These are phyloP conservation scores for Seladonia tumulorum DNA, from an alignment of 2,888 invertebrate species.

Conservation along the genomic window DNA sequence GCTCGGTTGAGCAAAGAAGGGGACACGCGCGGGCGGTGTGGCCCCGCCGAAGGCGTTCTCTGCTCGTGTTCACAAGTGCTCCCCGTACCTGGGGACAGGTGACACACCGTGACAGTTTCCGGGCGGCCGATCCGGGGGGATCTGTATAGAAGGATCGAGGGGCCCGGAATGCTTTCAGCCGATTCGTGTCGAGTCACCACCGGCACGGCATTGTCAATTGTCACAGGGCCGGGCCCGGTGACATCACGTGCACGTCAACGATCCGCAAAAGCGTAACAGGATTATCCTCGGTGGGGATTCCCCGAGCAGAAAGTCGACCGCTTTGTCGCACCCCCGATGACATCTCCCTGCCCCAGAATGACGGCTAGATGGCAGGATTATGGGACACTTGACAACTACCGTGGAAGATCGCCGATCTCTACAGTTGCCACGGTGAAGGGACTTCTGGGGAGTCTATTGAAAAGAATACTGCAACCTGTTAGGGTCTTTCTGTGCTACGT, in stretches of 20 bases:
- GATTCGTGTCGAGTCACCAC: constrained; percentile 53
- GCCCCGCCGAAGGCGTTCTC: neutral
- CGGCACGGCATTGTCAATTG: constrained; percentile 34
- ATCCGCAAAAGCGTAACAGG: constrained; percentile 76
- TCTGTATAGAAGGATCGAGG: constrained; percentile 31
- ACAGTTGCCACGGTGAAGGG: neutral
- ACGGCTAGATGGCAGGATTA: constrained; percentile 54
- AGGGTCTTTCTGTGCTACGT: neutral
- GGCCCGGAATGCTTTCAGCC: constrained; percentile 40
- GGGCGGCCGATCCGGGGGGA: constrained; percentile 52
- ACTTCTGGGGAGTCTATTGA: neutral
- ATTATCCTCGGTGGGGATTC: constrained; percentile 69
- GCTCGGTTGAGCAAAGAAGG: constrained; percentile 46
- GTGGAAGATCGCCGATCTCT: neutral
- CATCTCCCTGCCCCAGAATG: constrained; percentile 21
- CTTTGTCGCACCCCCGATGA: constrained; percentile 56
- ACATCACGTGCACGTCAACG: constrained; percentile 75
- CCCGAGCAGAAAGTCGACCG: constrained; percentile 48
- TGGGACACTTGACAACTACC: constrained; percentile 6
- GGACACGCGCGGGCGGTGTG: constrained; percentile 59
- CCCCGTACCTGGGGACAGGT: constrained; percentile 64
- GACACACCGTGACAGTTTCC: constrained; percentile 77
- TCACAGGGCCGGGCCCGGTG: constrained; percentile 55
- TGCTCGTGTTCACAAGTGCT: constrained; percentile 42
- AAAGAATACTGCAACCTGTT: neutral